These are phyloP conservation scores for Bos javanicus DNA, from an alignment of 2,113 vertebrate species.

Conservation along the genomic window DNA sequence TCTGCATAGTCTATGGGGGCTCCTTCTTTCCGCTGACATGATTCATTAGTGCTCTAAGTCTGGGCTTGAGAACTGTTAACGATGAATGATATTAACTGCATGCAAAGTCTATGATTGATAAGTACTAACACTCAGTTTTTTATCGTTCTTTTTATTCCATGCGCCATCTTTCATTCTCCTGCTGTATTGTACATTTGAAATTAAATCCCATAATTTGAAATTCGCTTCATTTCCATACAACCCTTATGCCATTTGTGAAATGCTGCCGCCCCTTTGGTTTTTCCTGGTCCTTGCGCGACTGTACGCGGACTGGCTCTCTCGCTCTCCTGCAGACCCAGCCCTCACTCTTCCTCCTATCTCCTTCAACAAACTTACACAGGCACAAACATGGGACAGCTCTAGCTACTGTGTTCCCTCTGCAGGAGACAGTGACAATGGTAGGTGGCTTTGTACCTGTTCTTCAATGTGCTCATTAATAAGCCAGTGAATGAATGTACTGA, in stretches of 20 bases:
- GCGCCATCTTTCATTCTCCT: conserved; percentile 78
- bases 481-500: conserved; percentile 14
- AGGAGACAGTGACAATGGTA: conserved; percentile 92
- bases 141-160: conserved; percentile 83
- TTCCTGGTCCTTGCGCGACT: conserved; percentile 70
- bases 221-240: conserved; percentile 76
- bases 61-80: conserved; percentile 50
- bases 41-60: conserved; percentile 19
- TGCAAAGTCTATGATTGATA: conserved; percentile 79
- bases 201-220: conserved; percentile 77
- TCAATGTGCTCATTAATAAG: conserved; percentile 63
- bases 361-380: conserved; percentile 93
- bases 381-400: conserved; percentile 89
- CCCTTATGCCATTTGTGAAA: conserved; percentile 77
- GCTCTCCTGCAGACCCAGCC: conserved; percentile 86
- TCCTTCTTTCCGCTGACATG: conserved; percentile 50
- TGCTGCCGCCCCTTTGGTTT: conserved; percentile 74
- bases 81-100: conserved; percentile 80
- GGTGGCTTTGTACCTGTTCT: conserved; percentile 80
- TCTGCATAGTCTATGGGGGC: conserved; percentile 53
- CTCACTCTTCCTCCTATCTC: conserved; percentile 91
- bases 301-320: conserved; percentile 77
- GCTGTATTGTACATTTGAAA: conserved; percentile 74
- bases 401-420: conserved; percentile 87
- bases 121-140: conserved; percentile 87